phyloP scores from a whole-genome alignment of 2,888 invertebrate species.

The Chloroclysta siterata region DNA sequence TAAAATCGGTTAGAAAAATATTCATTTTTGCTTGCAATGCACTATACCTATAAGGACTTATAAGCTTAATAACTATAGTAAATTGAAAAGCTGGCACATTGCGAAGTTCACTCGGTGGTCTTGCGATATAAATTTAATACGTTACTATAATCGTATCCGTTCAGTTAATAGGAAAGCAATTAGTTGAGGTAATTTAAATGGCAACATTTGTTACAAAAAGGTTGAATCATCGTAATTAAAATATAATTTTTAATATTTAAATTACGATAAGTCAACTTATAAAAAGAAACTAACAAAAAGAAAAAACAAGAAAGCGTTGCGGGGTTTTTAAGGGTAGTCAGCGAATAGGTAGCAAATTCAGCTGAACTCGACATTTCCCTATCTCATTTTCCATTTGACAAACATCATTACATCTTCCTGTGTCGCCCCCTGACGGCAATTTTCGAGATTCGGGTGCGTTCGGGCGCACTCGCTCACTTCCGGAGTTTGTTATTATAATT shows the following conservation, averaged over 20 bases:
- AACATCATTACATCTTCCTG: constrained; percentile 84
- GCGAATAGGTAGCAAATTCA: constrained; percentile 76
- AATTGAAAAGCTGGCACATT: neutral
- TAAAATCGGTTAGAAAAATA: neutral
- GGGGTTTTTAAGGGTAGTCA: constrained; percentile 48
- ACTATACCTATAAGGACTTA: neutral
- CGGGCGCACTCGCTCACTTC: constrained; percentile 64
- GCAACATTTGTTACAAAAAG: constrained; percentile 73
- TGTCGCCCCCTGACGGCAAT: constrained; percentile 67
- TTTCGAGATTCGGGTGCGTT: constrained; percentile 70
- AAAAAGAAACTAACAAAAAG: neutral
- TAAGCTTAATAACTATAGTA: neutral
- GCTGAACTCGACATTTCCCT: constrained; percentile 79
- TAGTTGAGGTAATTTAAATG: constrained; percentile 67
- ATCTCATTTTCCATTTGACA: constrained; percentile 86
- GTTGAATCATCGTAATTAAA: neutral
- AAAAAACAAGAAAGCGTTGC: neutral
- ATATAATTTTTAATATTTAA: no score
- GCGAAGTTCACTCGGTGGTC: constrained; percentile 30
- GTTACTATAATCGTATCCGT: constrained; percentile 55
- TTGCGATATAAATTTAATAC: constrained; percentile 42
- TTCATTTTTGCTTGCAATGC: constrained; percentile 11
- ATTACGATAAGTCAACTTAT: no score
- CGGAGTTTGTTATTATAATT: constrained; percentile 56
- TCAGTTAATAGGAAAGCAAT: constrained; percentile 57